Base-by-base conservation (phyloP, 2,888 invertebrate genomes). In the Leucozona laternaria region DNA sequence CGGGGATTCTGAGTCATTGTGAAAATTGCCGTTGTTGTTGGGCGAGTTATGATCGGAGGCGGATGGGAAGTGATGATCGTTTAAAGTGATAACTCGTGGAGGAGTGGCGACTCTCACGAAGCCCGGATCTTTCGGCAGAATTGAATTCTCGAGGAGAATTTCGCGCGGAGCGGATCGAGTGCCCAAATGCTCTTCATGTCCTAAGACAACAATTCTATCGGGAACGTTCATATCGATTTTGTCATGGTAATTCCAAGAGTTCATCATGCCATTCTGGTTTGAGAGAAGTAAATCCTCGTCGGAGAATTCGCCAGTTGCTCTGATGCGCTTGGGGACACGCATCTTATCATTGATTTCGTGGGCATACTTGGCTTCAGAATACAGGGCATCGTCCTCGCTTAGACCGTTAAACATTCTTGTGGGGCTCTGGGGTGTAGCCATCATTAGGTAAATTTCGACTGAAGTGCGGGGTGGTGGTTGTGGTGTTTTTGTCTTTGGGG, bases 141-240 rank as follows among this genome's bases (percentile, higher is more conserved):
- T 95, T 15, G 97, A 95, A 93, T 97, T 97, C 91, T 98, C 98
- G 90, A 97, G 93, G 88, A 95, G 95, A 79, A 97, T 96, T 94
- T 98, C 98, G 88, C 97, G 94, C 2, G 97, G 97, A n/a, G 97
- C 95, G 55, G 97, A 97, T 92, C 96, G 95, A 28, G 97, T 96
- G 79, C 92, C 93, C 75, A 93, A 75, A 91, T 95, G 95, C 91
- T 95, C 95, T 90, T 95, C 95, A 92, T 95, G 95, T 91, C 98
- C 98, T 89, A 96, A 95, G 60, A 98, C 96, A 89, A 98, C 94
- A 91, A 98, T 98, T 91, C 98, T 95, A 90, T 98, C 98, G 3
- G 98, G 98, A 45, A 98, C 98, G 91, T 96, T 96, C 98, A 98
- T 98, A 89, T 96, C 96, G 92, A 96, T 95, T 93, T 96, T 96